phyloP scores from a whole-genome alignment of 2,797 vertebrate genomes.

The Sebastes ruberrimus region DNA sequence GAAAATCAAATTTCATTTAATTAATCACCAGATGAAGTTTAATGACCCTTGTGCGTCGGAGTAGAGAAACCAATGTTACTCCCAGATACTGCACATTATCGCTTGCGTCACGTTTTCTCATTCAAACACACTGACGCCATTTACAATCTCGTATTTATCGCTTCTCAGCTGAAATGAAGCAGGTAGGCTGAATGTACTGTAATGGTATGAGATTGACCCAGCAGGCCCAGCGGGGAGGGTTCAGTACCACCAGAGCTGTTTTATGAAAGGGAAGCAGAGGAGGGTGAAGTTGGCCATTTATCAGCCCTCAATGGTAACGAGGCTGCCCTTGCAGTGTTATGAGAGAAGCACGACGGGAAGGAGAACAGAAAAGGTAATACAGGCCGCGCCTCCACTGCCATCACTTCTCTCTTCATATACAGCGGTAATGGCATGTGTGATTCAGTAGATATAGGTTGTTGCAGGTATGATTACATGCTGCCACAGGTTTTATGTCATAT shows the following conservation, averaged over 20 bases:
- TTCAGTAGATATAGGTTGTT: neutral
- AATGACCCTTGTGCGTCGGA: conserved; percentile 37
- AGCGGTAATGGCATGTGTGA: conserved; percentile 16
- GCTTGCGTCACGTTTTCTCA: conserved; percentile 1
- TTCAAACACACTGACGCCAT: conserved; percentile 27
- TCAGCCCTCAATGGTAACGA: conserved; percentile 50
- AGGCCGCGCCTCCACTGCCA: conserved; percentile 3
- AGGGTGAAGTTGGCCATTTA: conserved; percentile 47
- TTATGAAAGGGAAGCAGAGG: conserved; percentile 37
- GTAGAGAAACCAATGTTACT: neutral
- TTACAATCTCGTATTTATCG: conserved; percentile 6
- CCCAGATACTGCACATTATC: neutral
- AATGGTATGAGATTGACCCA: conserved; percentile 43
- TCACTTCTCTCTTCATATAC: conserved; percentile 16
- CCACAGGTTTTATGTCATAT: neutral
- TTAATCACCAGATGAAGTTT: conserved; percentile 36
- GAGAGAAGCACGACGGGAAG: conserved; percentile 42
- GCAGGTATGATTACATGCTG: neutral
- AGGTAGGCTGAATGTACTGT: neutral
- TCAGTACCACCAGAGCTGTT: conserved; percentile 14
- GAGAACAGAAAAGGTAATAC: conserved; percentile 4
- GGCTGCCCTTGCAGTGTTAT: conserved; percentile 38
- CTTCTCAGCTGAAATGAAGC: conserved; percentile 36
- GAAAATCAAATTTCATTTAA: conserved; percentile 49
- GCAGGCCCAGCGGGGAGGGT: conserved; percentile 22